Evolutionary conservation across 2,888 invertebrate species (phyloP), one percentile per base, ranked within the genome.

Genomic region (Colletes collaris): DNA sequence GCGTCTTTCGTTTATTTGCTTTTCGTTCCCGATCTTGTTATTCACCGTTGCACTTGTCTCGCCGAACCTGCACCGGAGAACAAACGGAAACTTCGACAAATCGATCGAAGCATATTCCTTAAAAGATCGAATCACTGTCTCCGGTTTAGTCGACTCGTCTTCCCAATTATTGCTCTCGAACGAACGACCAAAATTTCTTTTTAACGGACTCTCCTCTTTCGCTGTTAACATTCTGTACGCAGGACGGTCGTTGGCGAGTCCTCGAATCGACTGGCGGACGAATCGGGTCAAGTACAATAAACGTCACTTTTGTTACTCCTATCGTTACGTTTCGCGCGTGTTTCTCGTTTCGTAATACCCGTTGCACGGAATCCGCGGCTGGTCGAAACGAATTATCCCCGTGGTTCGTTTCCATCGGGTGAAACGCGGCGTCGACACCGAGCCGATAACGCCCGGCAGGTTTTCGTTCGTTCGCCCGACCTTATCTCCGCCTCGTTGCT

Each of bases 241-340:
- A 10, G 7, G 0, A 10, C 10, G 44, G 8, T 46, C 44, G 44
- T 8, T 6, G 3, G 44, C 44, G 8, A 8, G 69, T 76, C 77
- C 59, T 78, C 58, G 77, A 63, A 55, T 40, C 50, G 11, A 53
- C 64, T 27, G 55, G 58, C 63, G 64, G 50, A 64, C 64, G 67
- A 79, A 68, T 49, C 59, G 53, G 79, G 72, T 79, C 70, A 73
- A 73, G 80, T 74, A 79, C 69, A 59, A 37, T 62, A 63, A 66
- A 46, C 44, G 60, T 74, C 19, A 0, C 53, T 69, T 78, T 53
- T 58, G 49, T 69, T 69, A 27, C 77, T 78, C 37, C 50, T 55
- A 53, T 50, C 64, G 77, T 49, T 49, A 67, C 19, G 67, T 77
- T 67, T 75, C 60, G 62, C 58, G 4, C 13, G 37, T 8, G 60